These are phyloP conservation scores for Apotomis betuletana DNA, from an alignment of 2,888 invertebrate species.

Conservation along the genomic window DNA sequence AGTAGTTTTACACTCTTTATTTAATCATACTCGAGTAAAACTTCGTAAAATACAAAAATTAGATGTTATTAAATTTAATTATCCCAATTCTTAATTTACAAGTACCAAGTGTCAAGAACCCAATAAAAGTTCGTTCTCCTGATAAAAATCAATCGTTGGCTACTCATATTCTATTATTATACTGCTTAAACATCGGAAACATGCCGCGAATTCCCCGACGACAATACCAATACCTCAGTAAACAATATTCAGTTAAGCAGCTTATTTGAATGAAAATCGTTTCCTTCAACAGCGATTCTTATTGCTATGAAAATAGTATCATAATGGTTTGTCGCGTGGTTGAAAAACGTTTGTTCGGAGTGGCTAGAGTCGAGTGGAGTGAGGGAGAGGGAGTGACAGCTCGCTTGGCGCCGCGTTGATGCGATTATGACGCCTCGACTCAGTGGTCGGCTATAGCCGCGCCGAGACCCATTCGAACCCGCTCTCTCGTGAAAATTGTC, in stretches of 20 bases:
- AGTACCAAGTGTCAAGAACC: background rate
- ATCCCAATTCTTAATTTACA: too few species aligned
- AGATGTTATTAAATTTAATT: too few species aligned
- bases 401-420: slow-evolving; percentile 78
- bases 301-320: slow-evolving; percentile 78
- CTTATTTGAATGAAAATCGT: slow-evolving; percentile 68
- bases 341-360: slow-evolving; percentile 64
- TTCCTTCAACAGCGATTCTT: slow-evolving; percentile 58
- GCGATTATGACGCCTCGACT: slow-evolving; percentile 88
- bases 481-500: slow-evolving; percentile 79
- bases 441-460: slow-evolving; percentile 84
- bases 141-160: slow-evolving; percentile 2
- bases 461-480: slow-evolving; percentile 69
- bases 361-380: slow-evolving; percentile 45
- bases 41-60: too few species aligned
- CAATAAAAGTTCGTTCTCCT: background rate
- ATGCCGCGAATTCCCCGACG: slow-evolving; percentile 30
- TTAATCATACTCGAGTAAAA: too few species aligned
- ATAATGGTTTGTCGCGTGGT: slow-evolving; percentile 79
- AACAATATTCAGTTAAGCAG: slow-evolving; percentile 48
- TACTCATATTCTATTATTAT: slow-evolving; percentile 6
- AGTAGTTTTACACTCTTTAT: too few species aligned
- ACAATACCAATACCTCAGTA: slow-evolving; percentile 41
- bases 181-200: slow-evolving; percentile 15
- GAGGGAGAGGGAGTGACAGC: slow-evolving; percentile 51